Evolutionary conservation across 2,797 vertebrate genomes (phyloP), one percentile per base, ranked within the genome.

Genomic region (Anguilla pacifica): DNA sequence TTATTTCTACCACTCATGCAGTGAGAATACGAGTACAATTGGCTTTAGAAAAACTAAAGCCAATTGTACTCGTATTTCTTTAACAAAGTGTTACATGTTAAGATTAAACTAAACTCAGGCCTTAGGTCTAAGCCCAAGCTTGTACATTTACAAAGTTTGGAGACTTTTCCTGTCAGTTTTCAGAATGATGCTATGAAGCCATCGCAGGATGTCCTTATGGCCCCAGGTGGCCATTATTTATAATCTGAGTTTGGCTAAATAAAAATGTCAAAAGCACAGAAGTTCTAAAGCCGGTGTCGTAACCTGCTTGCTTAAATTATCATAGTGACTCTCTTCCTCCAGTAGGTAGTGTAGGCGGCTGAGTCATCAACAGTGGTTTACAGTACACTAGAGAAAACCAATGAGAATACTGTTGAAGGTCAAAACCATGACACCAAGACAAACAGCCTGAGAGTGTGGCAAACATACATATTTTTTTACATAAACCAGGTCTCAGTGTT

Each of bases 291-390:
- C 13, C 15, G 0, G 1, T 43, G 35, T 77, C 35, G 5, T 77
- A 77, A 77, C 17, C 74, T 43, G 74, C 35, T 19, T 77, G 74
- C 43, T 77, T 77, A 43, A 77, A 77, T 77, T 77, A 43, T 35
- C 17, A 1, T 43, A 77, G 74, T 17, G 5, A 39, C 74, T 77
- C 74, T 77, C 70, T 72, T 72, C 70, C 70, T 35, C 70, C 31
- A 35, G 15, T 35, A 77, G 35, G 74, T 77, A 77, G 13, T 13
- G 35, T 77, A 77, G 13, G 28, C 46, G 74, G 15, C 28, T 77
- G 74, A 77, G 43, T 43, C 74, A 77, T 77, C 74, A 77, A 22
- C 43, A 43, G 74, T 77, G 74, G 74, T 77, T 77, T 77, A 77
- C 39, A 35, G 74, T 77, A 28, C 74, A 43, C 74, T 77, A 19